Conservation (phyloP, 2,113 vertebrate genomes). For the Aramus guarauna region DNA sequence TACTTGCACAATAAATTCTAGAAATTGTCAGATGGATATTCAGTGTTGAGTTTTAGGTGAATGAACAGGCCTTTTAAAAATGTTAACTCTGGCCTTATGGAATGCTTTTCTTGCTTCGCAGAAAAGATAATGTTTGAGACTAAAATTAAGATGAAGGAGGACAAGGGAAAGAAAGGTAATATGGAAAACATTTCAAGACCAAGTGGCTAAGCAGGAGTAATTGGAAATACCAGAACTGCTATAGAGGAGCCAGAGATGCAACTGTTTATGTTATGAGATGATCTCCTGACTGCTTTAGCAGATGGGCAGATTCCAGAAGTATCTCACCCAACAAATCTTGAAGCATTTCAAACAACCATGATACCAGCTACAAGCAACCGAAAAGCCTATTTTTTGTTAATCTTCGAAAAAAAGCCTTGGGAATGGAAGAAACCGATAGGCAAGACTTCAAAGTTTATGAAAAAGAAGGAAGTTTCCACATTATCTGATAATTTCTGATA, state of each 20-base stretch:
- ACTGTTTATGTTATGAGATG: background rate
- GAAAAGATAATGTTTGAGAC: background rate
- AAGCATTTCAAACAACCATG: background rate
- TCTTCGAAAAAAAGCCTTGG: background rate
- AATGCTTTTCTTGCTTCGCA: background rate
- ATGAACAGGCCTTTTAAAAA: background rate
- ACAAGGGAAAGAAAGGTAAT: background rate
- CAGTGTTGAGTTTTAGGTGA: background rate
- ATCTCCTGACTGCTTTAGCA: background rate
- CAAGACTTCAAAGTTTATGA: background rate
- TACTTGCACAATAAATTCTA: background rate
- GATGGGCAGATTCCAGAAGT: background rate
- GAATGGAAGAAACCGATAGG: background rate
- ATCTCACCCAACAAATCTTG: background rate
- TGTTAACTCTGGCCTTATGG: background rate
- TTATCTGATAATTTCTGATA: background rate
- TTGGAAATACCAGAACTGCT: background rate
- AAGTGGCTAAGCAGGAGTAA: background rate
- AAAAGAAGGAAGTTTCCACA: background rate
- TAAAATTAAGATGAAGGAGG: background rate
- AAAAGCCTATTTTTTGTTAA: background rate
- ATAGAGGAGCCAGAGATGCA: background rate
- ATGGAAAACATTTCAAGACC: background rate
- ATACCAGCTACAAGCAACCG: background rate
- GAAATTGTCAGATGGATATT: background rate